Evolutionary conservation across 2,888 invertebrate species (phyloP).

Genomic region (Sericinus montela): DNA sequence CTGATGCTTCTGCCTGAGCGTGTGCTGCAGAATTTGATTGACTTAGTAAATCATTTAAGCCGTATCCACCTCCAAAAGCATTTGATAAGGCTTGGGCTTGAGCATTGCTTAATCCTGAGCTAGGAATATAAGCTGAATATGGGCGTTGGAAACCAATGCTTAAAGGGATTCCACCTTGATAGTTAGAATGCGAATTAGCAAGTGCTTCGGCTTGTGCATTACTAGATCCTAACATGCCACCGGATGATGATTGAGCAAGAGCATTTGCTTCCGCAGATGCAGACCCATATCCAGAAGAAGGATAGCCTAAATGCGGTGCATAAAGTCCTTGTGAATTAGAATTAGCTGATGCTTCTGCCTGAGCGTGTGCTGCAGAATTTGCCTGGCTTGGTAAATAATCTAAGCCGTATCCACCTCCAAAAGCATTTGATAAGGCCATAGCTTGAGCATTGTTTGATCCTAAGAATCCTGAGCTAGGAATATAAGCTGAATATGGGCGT

Average conservation of each 20-base stretch:
- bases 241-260: slow-evolving; percentile 21
- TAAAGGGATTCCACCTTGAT: not conserved
- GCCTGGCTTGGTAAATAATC: too few species aligned
- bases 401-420: not conserved
- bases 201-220: not conserved
- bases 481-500: too few species aligned
- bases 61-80: not conserved
- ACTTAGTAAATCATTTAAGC: not conserved
- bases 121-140: not conserved
- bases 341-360: not conserved
- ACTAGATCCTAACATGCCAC: not conserved
- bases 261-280: slow-evolving; percentile 14
- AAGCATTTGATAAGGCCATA: not conserved
- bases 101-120: slow-evolving; percentile 8
- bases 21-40: slow-evolving; percentile 17
- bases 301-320: not conserved
- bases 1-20: slow-evolving; percentile 11
- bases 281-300: not conserved
- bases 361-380: not conserved
- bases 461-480: too few species aligned
- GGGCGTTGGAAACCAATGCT: not conserved
- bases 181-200: slow-evolving; percentile 10
- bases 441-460: too few species aligned
- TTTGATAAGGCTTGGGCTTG: slow-evolving; percentile 21
- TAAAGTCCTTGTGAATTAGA: not conserved